phyloP scores from a whole-genome alignment of 2,888 invertebrate species.

The Drosophila mimetica region DNA sequence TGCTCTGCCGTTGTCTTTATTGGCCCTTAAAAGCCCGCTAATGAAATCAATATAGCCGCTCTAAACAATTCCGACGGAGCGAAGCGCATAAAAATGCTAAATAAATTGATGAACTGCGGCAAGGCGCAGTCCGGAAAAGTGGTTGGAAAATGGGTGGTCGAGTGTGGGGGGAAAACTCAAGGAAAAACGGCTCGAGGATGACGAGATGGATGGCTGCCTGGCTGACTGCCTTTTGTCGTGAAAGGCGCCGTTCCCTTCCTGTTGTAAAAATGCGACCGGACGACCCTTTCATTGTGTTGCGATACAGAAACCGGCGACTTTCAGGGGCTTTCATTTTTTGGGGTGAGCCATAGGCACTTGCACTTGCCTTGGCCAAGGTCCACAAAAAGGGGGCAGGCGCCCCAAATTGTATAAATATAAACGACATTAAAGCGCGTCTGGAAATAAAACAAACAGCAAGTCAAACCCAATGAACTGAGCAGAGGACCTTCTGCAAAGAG shows the following conservation, averaged over 20 bases:
- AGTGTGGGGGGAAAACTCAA: conserved; percentile 6
- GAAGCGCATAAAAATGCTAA: conserved; percentile 70
- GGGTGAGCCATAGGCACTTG: conserved; percentile 40
- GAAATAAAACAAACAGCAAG: conserved; percentile 75
- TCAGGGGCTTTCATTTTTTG: not conserved
- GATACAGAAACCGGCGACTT: conserved; percentile 20
- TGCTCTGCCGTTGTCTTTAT: conserved; percentile 39
- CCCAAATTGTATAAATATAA: conserved; percentile 75
- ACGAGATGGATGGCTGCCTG: conserved; percentile 40
- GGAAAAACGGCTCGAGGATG: conserved; percentile 33
- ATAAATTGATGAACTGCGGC: conserved; percentile 74
- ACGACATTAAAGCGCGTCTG: conserved; percentile 75
- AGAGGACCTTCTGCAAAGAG: conserved; percentile 28
- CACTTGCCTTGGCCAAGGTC: conserved; percentile 44
- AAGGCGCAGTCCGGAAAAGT: conserved; percentile 22
- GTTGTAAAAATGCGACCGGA: conserved; percentile 59
- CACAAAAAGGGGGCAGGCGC: conserved; percentile 15
- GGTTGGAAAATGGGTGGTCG: not conserved
- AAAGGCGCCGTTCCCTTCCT: conserved; percentile 45
- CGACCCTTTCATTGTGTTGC: conserved; percentile 55
- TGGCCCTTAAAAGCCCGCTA: conserved; percentile 61
- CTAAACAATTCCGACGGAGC: conserved; percentile 56
- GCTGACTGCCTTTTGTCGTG: conserved; percentile 55
- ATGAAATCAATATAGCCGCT: conserved; percentile 69
- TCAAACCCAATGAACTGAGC: conserved; percentile 75